Conservation (phyloP, 2,113 vertebrate species). For the Chaetodon trifascialis region DNA sequence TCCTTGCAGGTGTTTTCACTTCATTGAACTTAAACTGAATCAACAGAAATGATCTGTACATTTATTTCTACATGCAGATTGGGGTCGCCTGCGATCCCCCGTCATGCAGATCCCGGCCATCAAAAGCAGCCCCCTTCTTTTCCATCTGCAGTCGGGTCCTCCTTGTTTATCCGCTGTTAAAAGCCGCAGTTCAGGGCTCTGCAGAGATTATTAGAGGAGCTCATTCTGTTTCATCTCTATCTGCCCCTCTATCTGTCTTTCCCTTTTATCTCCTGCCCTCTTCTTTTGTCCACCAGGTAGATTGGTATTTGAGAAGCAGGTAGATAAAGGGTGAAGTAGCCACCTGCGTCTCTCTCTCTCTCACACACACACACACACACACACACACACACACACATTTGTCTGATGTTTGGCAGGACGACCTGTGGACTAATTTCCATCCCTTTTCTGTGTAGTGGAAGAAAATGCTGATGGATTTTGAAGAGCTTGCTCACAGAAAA, state of each 20-base stretch:
- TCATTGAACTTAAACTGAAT: too few relatives aligned
- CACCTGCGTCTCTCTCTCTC: constrained; percentile 49
- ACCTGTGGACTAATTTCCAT: constrained; percentile 73
- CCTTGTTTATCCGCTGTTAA: constrained; percentile 59
- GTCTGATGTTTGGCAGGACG: constrained; percentile 49
- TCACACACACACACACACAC: neutral
- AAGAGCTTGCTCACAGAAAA: constrained; percentile 38
- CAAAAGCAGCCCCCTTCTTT: constrained; percentile 33
- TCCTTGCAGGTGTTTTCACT: too few relatives aligned
- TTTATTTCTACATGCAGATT: neutral
- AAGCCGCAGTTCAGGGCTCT: constrained; percentile 49
- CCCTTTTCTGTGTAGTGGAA: constrained; percentile 60
- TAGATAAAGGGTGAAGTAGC: constrained; percentile 68
- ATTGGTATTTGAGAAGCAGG: constrained; percentile 64
- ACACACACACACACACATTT: neutral
- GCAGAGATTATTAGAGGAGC: constrained; percentile 64
- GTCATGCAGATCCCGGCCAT: constrained; percentile 18
- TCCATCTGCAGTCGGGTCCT: constrained; percentile 35
- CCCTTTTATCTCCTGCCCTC: constrained; percentile 57
- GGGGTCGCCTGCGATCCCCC: neutral
- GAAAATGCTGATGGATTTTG: constrained; percentile 72
- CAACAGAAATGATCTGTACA: neutral
- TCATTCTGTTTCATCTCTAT: constrained; percentile 64
- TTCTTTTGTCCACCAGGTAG: constrained; percentile 61
- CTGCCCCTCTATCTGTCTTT: constrained; percentile 33